Conservation (phyloP, 2,797 vertebrate species). For the Sebastes variabilis region DNA sequence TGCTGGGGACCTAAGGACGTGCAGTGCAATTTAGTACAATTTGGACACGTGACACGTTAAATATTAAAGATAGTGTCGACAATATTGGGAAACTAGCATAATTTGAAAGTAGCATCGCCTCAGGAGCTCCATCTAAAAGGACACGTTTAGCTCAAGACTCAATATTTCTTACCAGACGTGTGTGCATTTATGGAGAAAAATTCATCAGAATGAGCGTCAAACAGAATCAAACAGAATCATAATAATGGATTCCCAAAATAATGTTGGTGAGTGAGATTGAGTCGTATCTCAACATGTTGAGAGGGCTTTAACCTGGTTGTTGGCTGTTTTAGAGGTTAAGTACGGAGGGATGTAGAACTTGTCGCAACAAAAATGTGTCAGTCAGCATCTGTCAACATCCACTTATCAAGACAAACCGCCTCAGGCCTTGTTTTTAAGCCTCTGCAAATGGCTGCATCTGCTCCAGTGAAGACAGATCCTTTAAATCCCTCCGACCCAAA, state of each 20-base stretch:
- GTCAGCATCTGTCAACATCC: conserved; percentile 8
- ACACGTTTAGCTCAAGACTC: background rate
- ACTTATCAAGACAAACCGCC: background rate
- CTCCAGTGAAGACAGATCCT: background rate
- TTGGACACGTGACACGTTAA: too few relatives aligned
- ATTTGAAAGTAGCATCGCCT: too few relatives aligned
- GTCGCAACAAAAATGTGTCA: background rate
- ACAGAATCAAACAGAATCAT: background rate
- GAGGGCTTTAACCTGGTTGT: background rate
- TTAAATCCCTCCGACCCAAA: background rate
- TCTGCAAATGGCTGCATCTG: background rate
- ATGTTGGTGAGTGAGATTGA: background rate
- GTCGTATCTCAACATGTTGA: background rate
- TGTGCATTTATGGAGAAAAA: background rate
- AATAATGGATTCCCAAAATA: background rate
- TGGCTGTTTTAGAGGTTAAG: background rate
- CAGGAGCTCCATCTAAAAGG: too few relatives aligned
- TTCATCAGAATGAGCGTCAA: background rate
- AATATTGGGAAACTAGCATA: too few relatives aligned
- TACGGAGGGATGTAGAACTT: background rate
- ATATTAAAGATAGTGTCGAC: too few relatives aligned
- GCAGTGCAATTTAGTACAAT: too few relatives aligned
- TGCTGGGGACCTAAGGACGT: too few relatives aligned
- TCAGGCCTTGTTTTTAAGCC: background rate
- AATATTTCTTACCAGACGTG: background rate